Evolutionary conservation across 1,140 invertebrate genomes (phyloP).

Genomic region (Euschistus heros): DNA sequence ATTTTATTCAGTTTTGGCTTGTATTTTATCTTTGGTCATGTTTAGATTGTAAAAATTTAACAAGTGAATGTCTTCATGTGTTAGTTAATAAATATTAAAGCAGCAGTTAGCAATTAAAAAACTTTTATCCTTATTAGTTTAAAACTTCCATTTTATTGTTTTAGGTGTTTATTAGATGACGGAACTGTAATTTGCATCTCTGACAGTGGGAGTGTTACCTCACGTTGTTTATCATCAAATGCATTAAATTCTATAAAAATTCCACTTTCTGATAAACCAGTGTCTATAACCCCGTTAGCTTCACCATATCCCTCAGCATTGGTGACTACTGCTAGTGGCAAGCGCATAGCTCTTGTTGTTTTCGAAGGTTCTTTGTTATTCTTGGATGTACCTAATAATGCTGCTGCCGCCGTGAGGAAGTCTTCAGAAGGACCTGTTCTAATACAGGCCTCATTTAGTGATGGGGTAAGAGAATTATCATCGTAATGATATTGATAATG

Average conservation of each 20-base stretch:
- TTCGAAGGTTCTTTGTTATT: background rate
- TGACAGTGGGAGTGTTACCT: background rate
- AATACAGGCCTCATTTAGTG: background rate
- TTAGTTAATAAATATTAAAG: no score
- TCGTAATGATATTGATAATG: no score
- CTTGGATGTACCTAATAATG: background rate
- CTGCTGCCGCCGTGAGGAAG: background rate
- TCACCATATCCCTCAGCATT: conserved; percentile 5
- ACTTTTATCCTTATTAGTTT: no score
- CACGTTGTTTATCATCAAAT: background rate
- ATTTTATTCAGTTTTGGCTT: no score
- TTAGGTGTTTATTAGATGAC: background rate
- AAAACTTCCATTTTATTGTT: background rate
- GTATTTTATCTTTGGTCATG: no score
- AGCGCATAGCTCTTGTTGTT: background rate
- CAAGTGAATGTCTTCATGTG: no score
- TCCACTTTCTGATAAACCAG: background rate
- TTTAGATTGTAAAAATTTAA: no score
- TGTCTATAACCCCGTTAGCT: background rate
- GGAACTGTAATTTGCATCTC: background rate
- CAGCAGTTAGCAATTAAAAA: no score
- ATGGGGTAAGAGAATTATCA: background rate
- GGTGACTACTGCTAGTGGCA: background rate
- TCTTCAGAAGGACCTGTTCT: background rate
- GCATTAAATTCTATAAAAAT: background rate